Percentiles rank a stretch among this genome's conserved stretches.
Evolutionary conservation across 2,113 vertebrate genomes (phyloP).

Genomic region (Peucedramus taeniatus): DNA sequence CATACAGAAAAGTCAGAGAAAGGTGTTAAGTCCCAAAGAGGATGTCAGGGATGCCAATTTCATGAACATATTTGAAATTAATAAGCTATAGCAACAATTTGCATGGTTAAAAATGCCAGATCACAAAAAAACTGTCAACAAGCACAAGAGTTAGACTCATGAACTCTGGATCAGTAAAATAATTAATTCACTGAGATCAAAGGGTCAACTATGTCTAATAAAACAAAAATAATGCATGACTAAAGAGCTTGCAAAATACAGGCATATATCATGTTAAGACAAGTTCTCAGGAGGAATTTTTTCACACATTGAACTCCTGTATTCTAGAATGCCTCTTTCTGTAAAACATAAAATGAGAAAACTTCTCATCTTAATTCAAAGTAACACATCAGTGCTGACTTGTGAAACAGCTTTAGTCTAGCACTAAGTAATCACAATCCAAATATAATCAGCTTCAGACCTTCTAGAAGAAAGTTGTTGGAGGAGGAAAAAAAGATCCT

Average conservation of each 20-base stretch:
- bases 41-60: background rate
- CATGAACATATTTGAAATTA: background rate
- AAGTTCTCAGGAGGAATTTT: background rate
- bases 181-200: slow-evolving; percentile 1
- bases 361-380: background rate
- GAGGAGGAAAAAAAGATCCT: background rate
- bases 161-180: background rate
- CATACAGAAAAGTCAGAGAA: background rate
- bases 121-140: background rate
- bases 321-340: background rate
- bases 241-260: slow-evolving; percentile 5
- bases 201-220: background rate
- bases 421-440: background rate
- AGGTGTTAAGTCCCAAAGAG: background rate
- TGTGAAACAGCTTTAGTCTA: background rate
- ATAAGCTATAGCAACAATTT: background rate
- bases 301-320: background rate
- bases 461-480: background rate
- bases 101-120: background rate
- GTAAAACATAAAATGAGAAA: background rate
- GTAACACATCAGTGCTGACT: background rate
- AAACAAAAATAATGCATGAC: slow-evolving; percentile 3
- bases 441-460: background rate
- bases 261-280: background rate
- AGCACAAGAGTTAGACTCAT: background rate